Conservation (phyloP, 2,797 vertebrate species). For the Sebastes diploproa region DNA sequence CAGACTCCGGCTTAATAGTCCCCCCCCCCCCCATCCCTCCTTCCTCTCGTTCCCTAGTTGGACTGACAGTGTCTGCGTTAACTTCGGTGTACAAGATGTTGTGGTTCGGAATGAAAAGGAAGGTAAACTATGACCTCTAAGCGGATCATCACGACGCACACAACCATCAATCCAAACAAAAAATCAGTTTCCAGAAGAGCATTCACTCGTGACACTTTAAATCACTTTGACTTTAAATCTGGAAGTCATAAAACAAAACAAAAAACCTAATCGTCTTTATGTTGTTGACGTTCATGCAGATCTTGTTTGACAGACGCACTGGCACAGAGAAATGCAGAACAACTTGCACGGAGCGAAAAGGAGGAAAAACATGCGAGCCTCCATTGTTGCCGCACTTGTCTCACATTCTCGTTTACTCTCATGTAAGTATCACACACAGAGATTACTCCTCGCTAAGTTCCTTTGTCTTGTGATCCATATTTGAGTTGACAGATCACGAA, state of each 20-base stretch:
- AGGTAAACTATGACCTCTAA: slow-evolving; percentile 45
- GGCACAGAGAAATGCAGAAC: slow-evolving; percentile 38
- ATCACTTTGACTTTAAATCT: slow-evolving; percentile 26
- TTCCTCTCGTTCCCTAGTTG: slow-evolving; percentile 33
- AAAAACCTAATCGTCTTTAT: slow-evolving; percentile 65
- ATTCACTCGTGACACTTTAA: slow-evolving; percentile 5
- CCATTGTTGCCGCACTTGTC: slow-evolving; percentile 73
- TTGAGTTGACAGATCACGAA: slow-evolving; percentile 83
- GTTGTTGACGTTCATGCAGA: slow-evolving; percentile 45
- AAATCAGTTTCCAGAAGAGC: not conserved
- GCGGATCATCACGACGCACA: slow-evolving; percentile 35
- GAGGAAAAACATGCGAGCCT: slow-evolving; percentile 49
- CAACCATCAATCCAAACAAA: slow-evolving; percentile 13
- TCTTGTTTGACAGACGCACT: slow-evolving; percentile 63
- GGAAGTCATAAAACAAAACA: not conserved
- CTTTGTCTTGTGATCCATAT: slow-evolving; percentile 83
- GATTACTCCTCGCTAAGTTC: slow-evolving; percentile 82
- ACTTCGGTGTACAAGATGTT: slow-evolving; percentile 37
- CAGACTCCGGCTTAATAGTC: slow-evolving; percentile 76
- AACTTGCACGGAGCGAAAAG: slow-evolving; percentile 35
- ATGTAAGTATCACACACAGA: slow-evolving; percentile 82
- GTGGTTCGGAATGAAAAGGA: slow-evolving; percentile 18
- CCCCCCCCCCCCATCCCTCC: slow-evolving; percentile 34
- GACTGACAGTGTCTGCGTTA: slow-evolving; percentile 40
- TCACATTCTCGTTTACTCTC: slow-evolving; percentile 79